Evolutionary conservation across 2,797 vertebrate genomes (phyloP), one percentile per base, ranked within the genome.

Genomic region (Parotocinclus haroldoi): DNA sequence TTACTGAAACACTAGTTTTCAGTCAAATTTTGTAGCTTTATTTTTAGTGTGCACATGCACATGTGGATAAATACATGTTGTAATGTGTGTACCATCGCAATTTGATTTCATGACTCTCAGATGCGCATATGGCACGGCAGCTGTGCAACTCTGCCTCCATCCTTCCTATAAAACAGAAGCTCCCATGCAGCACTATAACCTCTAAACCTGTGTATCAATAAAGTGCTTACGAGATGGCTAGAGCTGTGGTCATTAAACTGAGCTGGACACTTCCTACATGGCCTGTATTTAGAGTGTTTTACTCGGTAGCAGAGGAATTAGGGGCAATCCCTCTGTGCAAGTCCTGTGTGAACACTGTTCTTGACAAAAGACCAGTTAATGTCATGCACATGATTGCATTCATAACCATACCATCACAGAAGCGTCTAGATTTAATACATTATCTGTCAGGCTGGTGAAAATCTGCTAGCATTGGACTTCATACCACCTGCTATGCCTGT

Each of bases 101-200:
- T 66, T 51, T 14, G 9, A 58, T 58, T 66, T 66, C 10, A 40
- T 58, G 65, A 51, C 12, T 51, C 38, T 67, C n/a, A n/a, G n/a
- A 58, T 27, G 27, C 27, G 12, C 48, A 58, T 44, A 52, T 19
- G 56, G 38, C 51, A 55, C 16, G 17, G 46, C 37, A 42, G 55
- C 38, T 58, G 48, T 12, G 56, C 42, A 13, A 10, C 13, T 17
- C 39, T 44, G 38, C 17, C 13, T 58, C n/a, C 49, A 27, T 27
- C 27, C 2, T 27, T 27, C 5, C 27, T 27, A 27, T 27, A 27
- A 27, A 27, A 2, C n/a, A 44, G 46, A 42, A 42, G 3, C 5
- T 40, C 9, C 5, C 38, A 9, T 49, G 45, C 9, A 4, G 19
- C 58, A 49, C 8, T 36, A 48, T 48, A 60, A 27, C 19, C 18